These are phyloP conservation scores for Phanerotoma sp. DNA, from an alignment of 2,888 invertebrate species.

Conservation along the genomic window DNA sequence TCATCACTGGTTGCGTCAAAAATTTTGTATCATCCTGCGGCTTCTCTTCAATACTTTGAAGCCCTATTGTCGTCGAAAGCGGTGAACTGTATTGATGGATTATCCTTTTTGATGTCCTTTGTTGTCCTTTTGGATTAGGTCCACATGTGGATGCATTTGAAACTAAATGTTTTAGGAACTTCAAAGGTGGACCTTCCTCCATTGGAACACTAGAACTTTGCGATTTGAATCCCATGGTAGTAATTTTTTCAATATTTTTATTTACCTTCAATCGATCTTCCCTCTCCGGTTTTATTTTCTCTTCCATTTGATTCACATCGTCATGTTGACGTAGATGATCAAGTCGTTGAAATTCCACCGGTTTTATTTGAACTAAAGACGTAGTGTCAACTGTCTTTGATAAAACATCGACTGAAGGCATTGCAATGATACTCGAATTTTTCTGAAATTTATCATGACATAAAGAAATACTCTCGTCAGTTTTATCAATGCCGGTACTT, in stretches of 20 bases:
- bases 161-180: background rate
- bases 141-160: constrained; percentile 9
- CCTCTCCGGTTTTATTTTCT: background rate
- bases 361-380: background rate
- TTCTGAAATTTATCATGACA: background rate
- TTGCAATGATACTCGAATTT: background rate
- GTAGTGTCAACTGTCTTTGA: background rate
- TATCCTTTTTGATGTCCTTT: constrained; percentile 18
- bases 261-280: background rate
- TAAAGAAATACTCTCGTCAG: background rate
- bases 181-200: too few species aligned
- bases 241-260: constrained; percentile 3
- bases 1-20: background rate
- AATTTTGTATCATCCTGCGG: constrained; percentile 15
- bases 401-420: background rate
- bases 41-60: constrained; percentile 32
- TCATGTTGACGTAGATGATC: background rate
- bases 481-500: too few species aligned
- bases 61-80: constrained; percentile 26
- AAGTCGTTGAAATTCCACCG: too few species aligned
- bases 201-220: constrained; percentile 3
- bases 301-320: background rate
- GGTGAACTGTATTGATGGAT: constrained; percentile 36
- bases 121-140: too few species aligned
- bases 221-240: background rate